A percentile compares a stretch with the other conserved stretches of the same genome.
phyloP scores from a whole-genome alignment of 2,888 invertebrate genomes.

The Alloscopus bannaensis region DNA sequence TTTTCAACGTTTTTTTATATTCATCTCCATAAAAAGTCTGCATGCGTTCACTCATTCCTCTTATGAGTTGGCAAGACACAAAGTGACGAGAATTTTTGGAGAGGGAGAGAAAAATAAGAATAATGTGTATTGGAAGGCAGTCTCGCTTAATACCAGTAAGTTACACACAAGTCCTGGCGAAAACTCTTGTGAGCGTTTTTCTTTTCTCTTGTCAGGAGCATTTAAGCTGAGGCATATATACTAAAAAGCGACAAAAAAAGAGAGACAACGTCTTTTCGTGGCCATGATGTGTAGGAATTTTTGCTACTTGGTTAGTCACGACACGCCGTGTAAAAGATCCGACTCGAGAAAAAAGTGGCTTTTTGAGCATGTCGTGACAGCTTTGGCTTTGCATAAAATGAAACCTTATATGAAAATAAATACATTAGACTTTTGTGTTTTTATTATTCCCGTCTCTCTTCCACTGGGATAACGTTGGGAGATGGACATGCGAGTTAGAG shows the following conservation, averaged over 20 bases:
- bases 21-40: slow-evolving; percentile 58
- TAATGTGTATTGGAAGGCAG: slow-evolving; percentile 1
- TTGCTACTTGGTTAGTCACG: slow-evolving; percentile 67
- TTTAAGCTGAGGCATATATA: slow-evolving; percentile 30
- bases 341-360: slow-evolving; percentile 50
- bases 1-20: slow-evolving; percentile 57
- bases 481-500: slow-evolving; percentile 30
- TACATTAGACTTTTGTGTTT: slow-evolving; percentile 44
- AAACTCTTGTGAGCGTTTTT: slow-evolving; percentile 38
- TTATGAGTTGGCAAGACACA: slow-evolving; percentile 17
- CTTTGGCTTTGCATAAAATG: slow-evolving; percentile 53
- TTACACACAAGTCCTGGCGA: slow-evolving; percentile 30
- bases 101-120: slow-evolving; percentile 11
- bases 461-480: background rate
- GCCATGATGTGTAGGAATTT: slow-evolving; percentile 42
- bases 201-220: slow-evolving; percentile 27
- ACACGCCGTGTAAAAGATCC: slow-evolving; percentile 56
- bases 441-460: too few relatives aligned
- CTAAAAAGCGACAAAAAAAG: too few relatives aligned
- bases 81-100: background rate
- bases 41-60: slow-evolving; percentile 44
- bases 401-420: slow-evolving; percentile 62
- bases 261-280: slow-evolving; percentile 49
- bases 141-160: slow-evolving; percentile 40
- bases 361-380: slow-evolving; percentile 61